phyloP scores from a whole-genome alignment of 2,113 vertebrate genomes.

The Ellobius talpinus region DNA sequence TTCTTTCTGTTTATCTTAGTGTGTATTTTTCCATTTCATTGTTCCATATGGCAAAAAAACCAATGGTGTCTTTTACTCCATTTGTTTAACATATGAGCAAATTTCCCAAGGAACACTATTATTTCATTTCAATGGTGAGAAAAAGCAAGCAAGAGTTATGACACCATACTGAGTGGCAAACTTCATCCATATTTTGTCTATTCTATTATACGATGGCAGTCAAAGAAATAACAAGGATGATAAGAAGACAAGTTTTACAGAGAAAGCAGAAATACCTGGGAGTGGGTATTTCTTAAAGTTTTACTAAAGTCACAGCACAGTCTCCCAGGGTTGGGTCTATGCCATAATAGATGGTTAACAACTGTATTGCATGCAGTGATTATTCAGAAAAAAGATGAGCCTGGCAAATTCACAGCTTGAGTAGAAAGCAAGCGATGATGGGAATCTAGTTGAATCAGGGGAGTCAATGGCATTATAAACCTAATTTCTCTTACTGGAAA shows the following conservation, averaged over 20 bases:
- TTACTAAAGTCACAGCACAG: neutral
- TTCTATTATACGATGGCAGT: neutral
- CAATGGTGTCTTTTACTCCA: neutral
- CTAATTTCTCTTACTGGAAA: neutral
- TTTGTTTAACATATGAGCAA: neutral
- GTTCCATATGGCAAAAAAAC: neutral
- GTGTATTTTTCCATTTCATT: neutral
- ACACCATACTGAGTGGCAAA: neutral
- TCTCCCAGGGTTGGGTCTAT: neutral
- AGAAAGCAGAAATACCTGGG: neutral
- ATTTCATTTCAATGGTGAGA: neutral
- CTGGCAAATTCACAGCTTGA: neutral
- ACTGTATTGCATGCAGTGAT: neutral
- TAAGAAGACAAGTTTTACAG: neutral
- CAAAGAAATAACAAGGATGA: neutral
- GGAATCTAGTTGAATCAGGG: neutral
- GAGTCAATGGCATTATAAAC: neutral
- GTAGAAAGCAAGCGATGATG: neutral
- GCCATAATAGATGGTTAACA: neutral
- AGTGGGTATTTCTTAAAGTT: neutral
- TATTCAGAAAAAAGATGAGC: neutral
- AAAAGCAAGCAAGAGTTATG: neutral
- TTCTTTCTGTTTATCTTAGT: neutral
- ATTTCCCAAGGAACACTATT: neutral
- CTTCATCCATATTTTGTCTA: neutral